These are phyloP conservation scores for Ormyrus pomaceus DNA, from an alignment of 2,888 invertebrate genomes.

Conservation along the genomic window DNA sequence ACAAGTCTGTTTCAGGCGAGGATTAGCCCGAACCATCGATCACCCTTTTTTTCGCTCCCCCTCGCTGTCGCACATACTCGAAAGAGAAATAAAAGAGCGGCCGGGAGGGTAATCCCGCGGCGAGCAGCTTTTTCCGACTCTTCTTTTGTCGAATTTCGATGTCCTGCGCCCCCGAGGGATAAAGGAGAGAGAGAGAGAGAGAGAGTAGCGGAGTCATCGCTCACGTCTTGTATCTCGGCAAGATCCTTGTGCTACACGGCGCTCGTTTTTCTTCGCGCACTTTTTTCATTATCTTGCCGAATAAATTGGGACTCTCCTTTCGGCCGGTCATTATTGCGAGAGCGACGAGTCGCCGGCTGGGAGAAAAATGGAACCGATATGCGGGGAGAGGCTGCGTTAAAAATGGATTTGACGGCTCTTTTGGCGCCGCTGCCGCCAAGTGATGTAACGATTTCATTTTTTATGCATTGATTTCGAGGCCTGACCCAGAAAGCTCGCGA, in stretches of 20 bases:
- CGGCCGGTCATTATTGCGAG: neutral
- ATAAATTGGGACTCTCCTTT: slow-evolving; percentile 33
- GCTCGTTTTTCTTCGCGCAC: slow-evolving; percentile 16
- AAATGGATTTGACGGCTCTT: neutral
- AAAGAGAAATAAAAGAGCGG: slow-evolving; percentile 16
- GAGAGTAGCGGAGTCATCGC: slow-evolving; percentile 18
- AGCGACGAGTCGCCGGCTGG: neutral
- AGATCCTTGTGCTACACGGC: slow-evolving; percentile 21
- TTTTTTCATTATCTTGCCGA: slow-evolving; percentile 32
- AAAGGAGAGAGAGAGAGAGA: neutral
- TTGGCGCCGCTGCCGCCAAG: too few species aligned
- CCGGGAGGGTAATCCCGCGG: slow-evolving; percentile 33
- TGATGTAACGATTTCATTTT: too few species aligned
- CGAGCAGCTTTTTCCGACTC: slow-evolving; percentile 48
- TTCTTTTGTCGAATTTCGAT: slow-evolving; percentile 49
- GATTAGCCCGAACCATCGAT: slow-evolving; percentile 49
- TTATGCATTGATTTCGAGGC: too few species aligned
- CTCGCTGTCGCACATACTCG: neutral
- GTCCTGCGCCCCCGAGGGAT: slow-evolving; percentile 28
- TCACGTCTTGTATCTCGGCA: slow-evolving; percentile 26
- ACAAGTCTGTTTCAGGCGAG: slow-evolving; percentile 8
- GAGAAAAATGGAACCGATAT: neutral
- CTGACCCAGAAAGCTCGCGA: too few species aligned
- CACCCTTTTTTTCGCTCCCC: slow-evolving; percentile 27
- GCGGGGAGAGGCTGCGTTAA: neutral